Conservation (phyloP, 2,888 invertebrate genomes). For the Drosophila pegasa region DNA sequence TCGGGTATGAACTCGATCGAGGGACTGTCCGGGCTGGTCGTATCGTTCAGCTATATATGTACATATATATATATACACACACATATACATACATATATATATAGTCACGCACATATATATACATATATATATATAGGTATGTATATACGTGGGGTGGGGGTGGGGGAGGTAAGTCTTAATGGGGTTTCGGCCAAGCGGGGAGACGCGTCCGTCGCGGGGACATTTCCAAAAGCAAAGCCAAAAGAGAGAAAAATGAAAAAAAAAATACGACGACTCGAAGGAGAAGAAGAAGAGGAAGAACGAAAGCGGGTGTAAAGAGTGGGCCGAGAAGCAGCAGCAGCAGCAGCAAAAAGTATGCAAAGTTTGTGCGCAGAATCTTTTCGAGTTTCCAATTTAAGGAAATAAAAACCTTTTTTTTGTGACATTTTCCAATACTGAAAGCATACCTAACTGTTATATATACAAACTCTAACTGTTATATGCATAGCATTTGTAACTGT, state of each 20-base stretch:
- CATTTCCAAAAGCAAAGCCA: constrained; percentile 24
- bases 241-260: neutral
- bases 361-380: neutral
- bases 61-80: constrained; percentile 3
- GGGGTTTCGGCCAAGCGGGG: constrained; percentile 4
- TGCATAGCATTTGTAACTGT: neutral
- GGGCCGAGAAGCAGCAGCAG: neutral
- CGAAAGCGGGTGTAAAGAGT: constrained; percentile 1
- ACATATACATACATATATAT: neutral
- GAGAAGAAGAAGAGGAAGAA: neutral
- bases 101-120: constrained; percentile 34
- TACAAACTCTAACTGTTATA: neutral
- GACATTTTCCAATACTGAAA: constrained; percentile 6
- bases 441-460: neutral
- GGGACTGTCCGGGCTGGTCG: constrained; percentile 81
- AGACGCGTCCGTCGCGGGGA: constrained; percentile 5
- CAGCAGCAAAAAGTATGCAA: constrained; percentile 10
- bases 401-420: neutral
- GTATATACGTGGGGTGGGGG: neutral
- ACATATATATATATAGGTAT: constrained; percentile 1
- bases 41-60: constrained; percentile 65
- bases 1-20: constrained; percentile 81
- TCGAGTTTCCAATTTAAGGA: neutral
- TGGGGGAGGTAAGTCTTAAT: constrained; percentile 10
- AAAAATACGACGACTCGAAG: neutral